phyloP scores from a whole-genome alignment of 2,797 vertebrate genomes.

The Prionace glauca region DNA sequence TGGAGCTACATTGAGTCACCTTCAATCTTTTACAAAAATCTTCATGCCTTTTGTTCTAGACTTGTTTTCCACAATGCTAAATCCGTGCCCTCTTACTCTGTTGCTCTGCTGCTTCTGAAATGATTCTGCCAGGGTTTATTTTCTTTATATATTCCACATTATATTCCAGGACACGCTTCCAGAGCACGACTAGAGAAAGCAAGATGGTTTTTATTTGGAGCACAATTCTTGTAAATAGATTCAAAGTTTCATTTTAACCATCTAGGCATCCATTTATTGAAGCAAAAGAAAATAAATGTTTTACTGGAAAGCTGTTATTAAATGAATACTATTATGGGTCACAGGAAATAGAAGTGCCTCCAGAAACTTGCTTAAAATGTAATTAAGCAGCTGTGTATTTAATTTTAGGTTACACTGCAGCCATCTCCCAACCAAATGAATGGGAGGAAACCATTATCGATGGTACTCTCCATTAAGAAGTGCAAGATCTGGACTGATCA shows the following conservation, averaged over 20 bases:
- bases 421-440: background rate
- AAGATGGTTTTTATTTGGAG: background rate
- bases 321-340: background rate
- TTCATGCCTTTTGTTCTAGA: background rate
- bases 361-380: background rate
- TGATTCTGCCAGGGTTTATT: background rate
- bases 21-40: background rate
- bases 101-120: background rate
- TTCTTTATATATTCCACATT: background rate
- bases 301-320: background rate
- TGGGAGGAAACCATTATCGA: background rate
- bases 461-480: background rate
- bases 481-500: background rate
- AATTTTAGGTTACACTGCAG: conserved; percentile 4
- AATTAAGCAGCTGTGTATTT: conserved; percentile 1
- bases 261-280: background rate
- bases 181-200: background rate
- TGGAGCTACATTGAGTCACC: too few relatives aligned
- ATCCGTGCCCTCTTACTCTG: background rate
- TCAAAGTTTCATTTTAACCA: background rate
- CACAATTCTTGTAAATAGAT: background rate
- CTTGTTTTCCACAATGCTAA: background rate
- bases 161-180: background rate
- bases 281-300: background rate
- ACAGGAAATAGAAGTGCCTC: conserved; percentile 30